Evolutionary conservation across 2,888 invertebrate species (phyloP), one percentile per base, ranked within the genome.

Genomic region (Operophtera brumata): DNA sequence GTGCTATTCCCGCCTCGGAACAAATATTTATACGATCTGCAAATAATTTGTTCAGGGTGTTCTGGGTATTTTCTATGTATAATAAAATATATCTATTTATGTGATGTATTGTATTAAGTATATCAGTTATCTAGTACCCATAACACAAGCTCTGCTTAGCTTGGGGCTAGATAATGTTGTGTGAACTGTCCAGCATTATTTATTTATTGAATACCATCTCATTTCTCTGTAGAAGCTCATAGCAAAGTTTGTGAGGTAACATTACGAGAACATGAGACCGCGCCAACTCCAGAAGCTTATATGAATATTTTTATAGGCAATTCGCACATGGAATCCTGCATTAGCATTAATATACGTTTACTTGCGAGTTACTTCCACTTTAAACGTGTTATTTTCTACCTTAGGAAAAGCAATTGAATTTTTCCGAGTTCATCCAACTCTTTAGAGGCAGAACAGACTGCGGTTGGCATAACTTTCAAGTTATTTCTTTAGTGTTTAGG

Each of bases 241-340:
- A 60, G 57, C 67, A 44, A 53, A 62, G 55, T 65, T 66, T 65
- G 61, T 54, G 61, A 54, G 57, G 60, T 10, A 69, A 67, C 54
- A 73, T 73, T 78, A 78, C 68, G 73, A 69, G 54, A 61, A 59
- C 57, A 41, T 11, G 48, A 47, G 43, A 32, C 45, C 44, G 41
- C 47, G 50, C 56, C 51, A 44, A 12, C 32, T 48, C 51, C 57
- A 57, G 57, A 52, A 45, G 48, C 50, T 48, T 54, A 71, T 74
- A 74, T 67, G 66, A 73, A 77, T 73, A 67, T 70, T 67, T 63
- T 70, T 62, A 59, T 52, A 13, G 48, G 48, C 57, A 54, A 49
- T 54, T 52, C 54, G 50, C 59, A 56, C 59, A 59, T 54, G 55
- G 53, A 57, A 55, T 54, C 60, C 47, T 46, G 49, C 47, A 36